Base-by-base conservation (phyloP, 2,113 vertebrate species). In the Pantherophis guttatus region DNA sequence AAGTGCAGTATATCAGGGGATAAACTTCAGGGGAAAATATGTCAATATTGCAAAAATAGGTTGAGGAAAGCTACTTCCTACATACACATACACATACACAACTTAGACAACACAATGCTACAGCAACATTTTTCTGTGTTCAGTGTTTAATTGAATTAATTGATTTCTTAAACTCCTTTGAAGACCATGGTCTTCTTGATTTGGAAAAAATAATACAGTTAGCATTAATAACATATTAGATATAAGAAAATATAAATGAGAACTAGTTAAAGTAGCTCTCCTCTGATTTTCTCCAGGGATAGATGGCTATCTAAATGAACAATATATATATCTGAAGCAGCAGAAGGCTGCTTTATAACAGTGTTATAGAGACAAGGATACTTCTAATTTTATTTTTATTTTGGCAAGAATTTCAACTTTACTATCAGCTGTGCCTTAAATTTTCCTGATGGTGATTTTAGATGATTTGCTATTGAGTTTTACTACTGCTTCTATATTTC, bases 11-110 rank as follows among this genome's bases (percentile, higher is more conserved):
- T 24, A 21, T 85, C 90, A 59, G 44, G 92, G 87, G 87, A 92
- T 94, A 91, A 90, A 53, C 75, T 23, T 62, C 88, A 23, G 24
- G 55, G 50, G 21, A 94, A 96, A 93, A 5, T 50, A 90, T 75
- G 91, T 92, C 52, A 92, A 94, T 15, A 44, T 92, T 92, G 88
- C 23, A 7, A 8, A 92, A 91, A 44, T 19, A 52, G 0, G 70
- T 19, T 23, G 91, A 48, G 5, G 59, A 88, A 23, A n/a, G 29
- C 58, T 53, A 26, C 26, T 19, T 58, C 29, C 10, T 70, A n/a
- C 62, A 70, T 12, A 26, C 24, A 65, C 26, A 29, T 26, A 70
- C 29, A n/a, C 26, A 12, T 11, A 65, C 62, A 65, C 3, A 65
- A 26, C 4, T 50, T 50, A 65, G 11, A 70, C 26, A 81, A 90